phyloP scores from a whole-genome alignment of 2,888 invertebrate genomes.

The Celastrina argiolus region DNA sequence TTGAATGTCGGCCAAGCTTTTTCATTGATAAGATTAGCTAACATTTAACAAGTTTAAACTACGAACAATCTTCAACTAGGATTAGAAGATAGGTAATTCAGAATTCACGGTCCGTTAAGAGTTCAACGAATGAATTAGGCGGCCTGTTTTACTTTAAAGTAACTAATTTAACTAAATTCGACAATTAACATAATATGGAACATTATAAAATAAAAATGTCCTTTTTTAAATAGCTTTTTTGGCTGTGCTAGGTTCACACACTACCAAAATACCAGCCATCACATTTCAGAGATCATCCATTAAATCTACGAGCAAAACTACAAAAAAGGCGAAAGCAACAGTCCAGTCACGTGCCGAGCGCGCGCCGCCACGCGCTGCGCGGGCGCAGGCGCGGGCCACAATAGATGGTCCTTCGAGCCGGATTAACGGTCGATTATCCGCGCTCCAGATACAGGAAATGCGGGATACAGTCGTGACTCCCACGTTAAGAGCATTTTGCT shows the following conservation, averaged over 20 bases:
- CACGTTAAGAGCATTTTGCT: background rate
- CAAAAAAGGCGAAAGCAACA: slow-evolving; percentile 63
- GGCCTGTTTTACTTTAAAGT: too few species aligned
- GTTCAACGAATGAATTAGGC: background rate
- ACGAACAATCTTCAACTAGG: background rate
- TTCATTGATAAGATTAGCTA: background rate
- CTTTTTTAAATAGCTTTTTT: background rate
- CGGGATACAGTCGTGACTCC: slow-evolving; percentile 27
- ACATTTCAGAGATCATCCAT: background rate
- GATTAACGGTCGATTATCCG: slow-evolving; percentile 74
- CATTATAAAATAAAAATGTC: too few species aligned
- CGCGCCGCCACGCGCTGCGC: slow-evolving; percentile 69
- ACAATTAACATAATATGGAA: too few species aligned
- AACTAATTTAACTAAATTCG: too few species aligned
- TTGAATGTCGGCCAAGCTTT: background rate
- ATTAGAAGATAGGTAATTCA: background rate
- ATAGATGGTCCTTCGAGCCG: slow-evolving; percentile 56
- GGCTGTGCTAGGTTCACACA: background rate
- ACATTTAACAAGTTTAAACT: background rate
- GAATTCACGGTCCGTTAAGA: background rate
- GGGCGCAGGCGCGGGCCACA: slow-evolving; percentile 46
- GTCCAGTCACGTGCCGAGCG: slow-evolving; percentile 70
- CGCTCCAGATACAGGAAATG: slow-evolving; percentile 72
- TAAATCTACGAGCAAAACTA: slow-evolving; percentile 32
- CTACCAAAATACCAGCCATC: background rate